These are phyloP conservation scores for Cranoglanis bouderius DNA, from an alignment of 2,113 vertebrate genomes.

Conservation along the genomic window DNA sequence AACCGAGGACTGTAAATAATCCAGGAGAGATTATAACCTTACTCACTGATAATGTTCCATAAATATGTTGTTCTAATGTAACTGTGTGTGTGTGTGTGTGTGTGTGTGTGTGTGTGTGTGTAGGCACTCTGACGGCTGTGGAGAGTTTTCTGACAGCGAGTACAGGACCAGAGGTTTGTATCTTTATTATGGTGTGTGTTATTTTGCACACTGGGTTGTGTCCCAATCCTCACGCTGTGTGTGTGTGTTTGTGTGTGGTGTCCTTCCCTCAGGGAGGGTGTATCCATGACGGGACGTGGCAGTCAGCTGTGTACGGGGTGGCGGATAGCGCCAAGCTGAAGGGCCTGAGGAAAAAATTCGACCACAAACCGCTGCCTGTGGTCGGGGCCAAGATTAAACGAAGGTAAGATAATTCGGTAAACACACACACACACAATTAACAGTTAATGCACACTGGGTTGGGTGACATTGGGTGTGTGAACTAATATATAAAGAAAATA, in stretches of 20 bases:
- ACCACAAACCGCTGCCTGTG: slow-evolving; percentile 79
- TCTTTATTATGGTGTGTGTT: slow-evolving; percentile 19
- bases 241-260: background rate
- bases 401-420: slow-evolving; percentile 73
- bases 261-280: slow-evolving; percentile 72
- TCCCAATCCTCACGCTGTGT: background rate
- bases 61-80: background rate
- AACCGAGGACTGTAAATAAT: too few species aligned
- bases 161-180: slow-evolving; percentile 83
- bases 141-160: slow-evolving; percentile 88
- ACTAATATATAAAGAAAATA: background rate
- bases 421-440: background rate
- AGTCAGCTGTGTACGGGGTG: slow-evolving; percentile 85
- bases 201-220: background rate
- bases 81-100: background rate
- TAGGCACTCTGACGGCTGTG: slow-evolving; percentile 87
- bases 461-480: background rate
- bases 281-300: slow-evolving; percentile 90
- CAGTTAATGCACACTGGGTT: background rate
- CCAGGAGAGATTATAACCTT: background rate
- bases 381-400: slow-evolving; percentile 82
- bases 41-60: background rate
- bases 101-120: slow-evolving; percentile 31
- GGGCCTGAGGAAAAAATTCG: slow-evolving; percentile 78
- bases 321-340: slow-evolving; percentile 74